Evolutionary conservation across 2,888 invertebrate species (phyloP).

Genomic region (Malthinus flaveolus): DNA sequence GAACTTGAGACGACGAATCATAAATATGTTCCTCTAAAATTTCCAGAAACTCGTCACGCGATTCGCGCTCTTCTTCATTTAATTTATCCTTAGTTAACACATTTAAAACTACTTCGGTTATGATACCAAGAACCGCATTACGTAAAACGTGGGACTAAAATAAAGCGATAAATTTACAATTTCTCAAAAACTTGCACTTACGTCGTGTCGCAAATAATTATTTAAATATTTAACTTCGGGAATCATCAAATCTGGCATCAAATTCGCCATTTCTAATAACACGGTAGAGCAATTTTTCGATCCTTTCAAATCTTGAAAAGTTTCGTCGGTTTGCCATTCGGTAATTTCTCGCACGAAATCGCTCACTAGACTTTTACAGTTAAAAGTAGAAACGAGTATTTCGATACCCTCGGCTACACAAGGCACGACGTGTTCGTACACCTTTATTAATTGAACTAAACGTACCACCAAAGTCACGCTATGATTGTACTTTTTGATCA

Average conservation of each 20-base stretch:
- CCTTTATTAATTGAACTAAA: conserved; percentile 73
- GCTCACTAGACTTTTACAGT: conserved; percentile 69
- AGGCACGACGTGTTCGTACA: conserved; percentile 70
- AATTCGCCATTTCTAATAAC: conserved; percentile 46
- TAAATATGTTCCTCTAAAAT: conserved; percentile 80
- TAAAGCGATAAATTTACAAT: conserved; percentile 17
- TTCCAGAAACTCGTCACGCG: conserved; percentile 78
- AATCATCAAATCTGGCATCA: conserved; percentile 50
- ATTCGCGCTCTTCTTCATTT: conserved; percentile 64
- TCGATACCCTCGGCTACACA: conserved; percentile 73
- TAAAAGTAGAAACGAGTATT: conserved; percentile 68
- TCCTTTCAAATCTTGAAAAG: conserved; percentile 53
- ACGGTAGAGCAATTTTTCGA: conserved; percentile 44
- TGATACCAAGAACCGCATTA: conserved; percentile 80
- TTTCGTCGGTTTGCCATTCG: conserved; percentile 65
- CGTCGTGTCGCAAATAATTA: conserved; percentile 47
- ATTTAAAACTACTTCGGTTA: conserved; percentile 76
- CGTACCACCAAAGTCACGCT: conserved; percentile 76
- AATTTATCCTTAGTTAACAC: conserved; percentile 76
- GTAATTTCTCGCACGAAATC: conserved; percentile 76
- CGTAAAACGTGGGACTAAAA: conserved; percentile 69
- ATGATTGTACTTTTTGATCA: conserved; percentile 84
- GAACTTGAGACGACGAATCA: conserved; percentile 83
- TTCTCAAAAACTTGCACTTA: conserved; percentile 33
- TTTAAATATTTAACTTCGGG: conserved; percentile 49